Percentiles rank a stretch among this genome's conserved stretches.
These are phyloP conservation scores for Leptestheria dahalacensis DNA, from an alignment of 1,140 invertebrate species.

Conservation along the genomic window DNA sequence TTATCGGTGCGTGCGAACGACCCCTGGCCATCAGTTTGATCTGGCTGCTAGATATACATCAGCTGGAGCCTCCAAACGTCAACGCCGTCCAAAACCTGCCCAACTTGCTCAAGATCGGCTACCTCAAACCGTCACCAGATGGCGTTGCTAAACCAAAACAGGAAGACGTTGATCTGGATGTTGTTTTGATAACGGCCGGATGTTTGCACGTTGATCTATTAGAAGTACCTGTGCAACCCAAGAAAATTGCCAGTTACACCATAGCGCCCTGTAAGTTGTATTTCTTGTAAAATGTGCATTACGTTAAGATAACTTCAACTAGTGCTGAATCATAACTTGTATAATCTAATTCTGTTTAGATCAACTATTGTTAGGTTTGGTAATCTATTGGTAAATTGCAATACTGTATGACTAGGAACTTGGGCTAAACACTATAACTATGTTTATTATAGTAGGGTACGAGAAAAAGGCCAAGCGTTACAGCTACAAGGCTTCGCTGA, in stretches of 20 bases:
- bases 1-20: background rate
- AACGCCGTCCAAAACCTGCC: conserved; percentile 13
- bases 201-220: background rate
- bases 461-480: background rate
- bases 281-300: no score
- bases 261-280: background rate
- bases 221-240: conserved; percentile 1
- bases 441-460: background rate
- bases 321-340: no score
- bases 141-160: background rate
- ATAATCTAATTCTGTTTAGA: no score
- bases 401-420: no score
- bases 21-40: conserved; percentile 8
- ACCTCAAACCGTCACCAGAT: background rate
- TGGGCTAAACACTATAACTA: no score
- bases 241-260: background rate
- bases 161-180: background rate
- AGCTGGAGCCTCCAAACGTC: conserved; percentile 6
- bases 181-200: background rate
- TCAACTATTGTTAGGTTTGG: no score
- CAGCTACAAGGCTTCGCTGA: background rate
- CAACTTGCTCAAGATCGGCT: background rate
- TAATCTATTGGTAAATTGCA: no score
- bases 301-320: no score
- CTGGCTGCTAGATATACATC: conserved; percentile 13